These are phyloP conservation scores for Anthophora plumipes DNA, from an alignment of 2,888 invertebrate species.

Conservation along the genomic window DNA sequence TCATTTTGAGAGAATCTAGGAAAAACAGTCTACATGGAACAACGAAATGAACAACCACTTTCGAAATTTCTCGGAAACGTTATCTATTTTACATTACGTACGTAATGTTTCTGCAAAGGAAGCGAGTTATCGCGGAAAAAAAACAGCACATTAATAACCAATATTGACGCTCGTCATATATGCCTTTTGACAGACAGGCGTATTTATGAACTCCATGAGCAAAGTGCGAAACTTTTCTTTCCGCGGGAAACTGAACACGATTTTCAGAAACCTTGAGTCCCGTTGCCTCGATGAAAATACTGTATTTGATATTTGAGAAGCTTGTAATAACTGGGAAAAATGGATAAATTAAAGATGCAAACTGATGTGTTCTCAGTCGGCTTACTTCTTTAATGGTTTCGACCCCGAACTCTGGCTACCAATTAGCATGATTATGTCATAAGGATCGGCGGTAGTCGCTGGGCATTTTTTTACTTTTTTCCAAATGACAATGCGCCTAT, in stretches of 20 bases:
- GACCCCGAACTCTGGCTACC: not conserved
- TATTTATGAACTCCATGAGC: conserved; percentile 25
- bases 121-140: conserved; percentile 14
- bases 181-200: not conserved
- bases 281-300: not conserved
- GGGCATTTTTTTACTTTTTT: not conserved
- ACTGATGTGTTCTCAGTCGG: not conserved
- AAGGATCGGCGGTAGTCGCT: not conserved
- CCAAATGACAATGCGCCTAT: too few species aligned
- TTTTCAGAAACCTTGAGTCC: not conserved
- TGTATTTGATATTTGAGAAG: not conserved
- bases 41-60: too few species aligned
- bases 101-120: not conserved
- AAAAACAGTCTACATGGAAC: too few species aligned
- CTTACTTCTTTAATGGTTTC: not conserved
- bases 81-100: not conserved
- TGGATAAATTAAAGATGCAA: not conserved
- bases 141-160: not conserved
- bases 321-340: conserved; percentile 4
- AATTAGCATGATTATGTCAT: conserved; percentile 8
- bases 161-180: conserved; percentile 42
- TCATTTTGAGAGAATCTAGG: too few species aligned
- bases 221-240: conserved; percentile 19
- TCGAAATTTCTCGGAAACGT: conserved; percentile 11
- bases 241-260: not conserved